These are phyloP conservation scores for Mycalesis mineus DNA, from an alignment of 2,888 invertebrate genomes.

Conservation along the genomic window DNA sequence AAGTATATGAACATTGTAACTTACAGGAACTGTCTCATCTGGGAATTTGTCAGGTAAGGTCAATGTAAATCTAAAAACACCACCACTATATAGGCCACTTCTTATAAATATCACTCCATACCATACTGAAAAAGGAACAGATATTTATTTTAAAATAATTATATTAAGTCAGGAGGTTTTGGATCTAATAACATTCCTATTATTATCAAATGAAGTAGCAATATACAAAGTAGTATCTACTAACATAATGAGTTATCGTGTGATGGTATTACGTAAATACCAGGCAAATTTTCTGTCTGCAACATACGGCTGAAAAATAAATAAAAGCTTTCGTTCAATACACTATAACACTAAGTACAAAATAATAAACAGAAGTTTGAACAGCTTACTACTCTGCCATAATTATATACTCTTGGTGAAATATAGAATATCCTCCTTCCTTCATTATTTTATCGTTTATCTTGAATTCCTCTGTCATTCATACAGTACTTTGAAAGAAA, in stretches of 20 bases:
- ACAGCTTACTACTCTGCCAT: conserved; percentile 93
- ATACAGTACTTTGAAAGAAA: conserved; percentile 36
- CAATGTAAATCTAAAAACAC: conserved; percentile 92
- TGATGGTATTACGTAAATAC: conserved; percentile 95
- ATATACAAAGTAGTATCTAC: conserved; percentile 45
- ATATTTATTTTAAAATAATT: too few species aligned
- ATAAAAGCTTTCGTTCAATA: background rate
- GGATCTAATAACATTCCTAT: too few species aligned
- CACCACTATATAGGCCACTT: conserved; percentile 92
- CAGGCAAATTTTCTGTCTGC: conserved; percentile 89
- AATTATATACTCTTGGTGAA: conserved; percentile 92
- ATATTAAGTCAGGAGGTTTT: too few species aligned
- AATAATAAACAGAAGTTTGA: background rate
- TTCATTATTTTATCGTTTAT: conserved; percentile 75
- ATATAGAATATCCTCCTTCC: conserved; percentile 84
- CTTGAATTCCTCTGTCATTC: conserved; percentile 53
- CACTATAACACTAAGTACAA: background rate
- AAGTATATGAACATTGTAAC: too few species aligned
- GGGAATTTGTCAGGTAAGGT: conserved; percentile 93
- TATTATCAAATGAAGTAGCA: too few species aligned
- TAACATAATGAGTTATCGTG: conserved; percentile 88
- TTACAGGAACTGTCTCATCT: conserved; percentile 89
- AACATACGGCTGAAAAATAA: conserved; percentile 86
- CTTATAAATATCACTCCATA: conserved; percentile 94
- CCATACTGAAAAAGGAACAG: conserved; percentile 84